Percentiles rank a stretch among this genome's conserved stretches.
Evolutionary conservation across 1,140 invertebrate species (phyloP).

Genomic region (Orchesella cincta): DNA sequence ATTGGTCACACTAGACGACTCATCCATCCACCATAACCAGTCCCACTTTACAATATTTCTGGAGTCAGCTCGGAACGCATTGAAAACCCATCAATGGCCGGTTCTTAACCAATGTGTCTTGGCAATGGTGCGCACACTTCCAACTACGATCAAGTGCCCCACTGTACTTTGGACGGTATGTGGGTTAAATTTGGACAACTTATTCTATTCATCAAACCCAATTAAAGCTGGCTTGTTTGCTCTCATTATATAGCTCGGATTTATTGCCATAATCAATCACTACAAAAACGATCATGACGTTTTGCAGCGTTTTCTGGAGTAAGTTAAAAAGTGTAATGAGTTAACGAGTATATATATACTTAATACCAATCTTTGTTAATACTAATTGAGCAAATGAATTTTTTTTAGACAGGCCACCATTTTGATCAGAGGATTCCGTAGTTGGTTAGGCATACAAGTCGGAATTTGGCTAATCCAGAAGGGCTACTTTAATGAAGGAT

Average conservation of each 20-base stretch:
- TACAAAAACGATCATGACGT: slow-evolving; percentile 33
- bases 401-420: slow-evolving; percentile 22
- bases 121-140: slow-evolving; percentile 15
- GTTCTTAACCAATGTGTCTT: slow-evolving; percentile 24
- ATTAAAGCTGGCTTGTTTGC: too few relatives aligned
- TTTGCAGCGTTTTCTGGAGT: slow-evolving; percentile 33
- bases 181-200: too few relatives aligned
- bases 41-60: slow-evolving; percentile 18
- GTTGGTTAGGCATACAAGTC: too few relatives aligned
- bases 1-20: not conserved
- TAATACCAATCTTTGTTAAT: not conserved
- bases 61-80: not conserved
- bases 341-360: too few relatives aligned
- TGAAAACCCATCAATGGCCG: slow-evolving; percentile 41
- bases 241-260: slow-evolving; percentile 42
- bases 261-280: slow-evolving; percentile 31
- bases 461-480: slow-evolving; percentile 49
- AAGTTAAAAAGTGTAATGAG: too few relatives aligned
- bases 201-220: too few relatives aligned
- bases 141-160: too few relatives aligned
- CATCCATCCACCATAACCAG: not conserved
- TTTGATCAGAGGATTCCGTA: too few relatives aligned
- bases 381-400: not conserved
- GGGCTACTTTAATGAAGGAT: slow-evolving; percentile 35
- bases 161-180: too few relatives aligned